Evolutionary conservation across 1,140 invertebrate species (phyloP).

Genomic region (Holcopasites calliopsidis): DNA sequence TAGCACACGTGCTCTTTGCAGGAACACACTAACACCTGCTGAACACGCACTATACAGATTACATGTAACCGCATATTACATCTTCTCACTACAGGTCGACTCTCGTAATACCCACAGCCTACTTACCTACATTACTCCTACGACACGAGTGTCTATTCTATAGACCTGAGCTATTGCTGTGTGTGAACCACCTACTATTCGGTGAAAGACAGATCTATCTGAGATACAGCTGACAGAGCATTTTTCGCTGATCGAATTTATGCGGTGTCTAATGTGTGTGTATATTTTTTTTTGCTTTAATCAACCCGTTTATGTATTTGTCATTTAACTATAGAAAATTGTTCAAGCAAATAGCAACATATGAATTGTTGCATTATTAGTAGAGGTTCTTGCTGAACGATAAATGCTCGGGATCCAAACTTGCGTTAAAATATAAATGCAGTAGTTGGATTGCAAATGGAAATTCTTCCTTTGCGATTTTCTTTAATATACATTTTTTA

Average conservation of each 20-base stretch:
- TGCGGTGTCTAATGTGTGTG: too few species aligned
- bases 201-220: slow-evolving; percentile 22
- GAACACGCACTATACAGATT: slow-evolving; percentile 34
- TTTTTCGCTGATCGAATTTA: slow-evolving; percentile 1
- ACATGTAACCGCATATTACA: slow-evolving; percentile 55
- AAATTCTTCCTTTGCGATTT: too few species aligned
- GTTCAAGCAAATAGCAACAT: too few species aligned
- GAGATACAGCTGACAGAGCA: background rate
- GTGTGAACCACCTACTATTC: slow-evolving; percentile 38
- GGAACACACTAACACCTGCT: background rate
- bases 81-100: slow-evolving; percentile 59
- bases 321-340: too few species aligned
- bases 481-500: too few species aligned
- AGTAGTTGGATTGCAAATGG: too few species aligned
- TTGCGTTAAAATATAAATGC: too few species aligned
- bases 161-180: slow-evolving; percentile 1
- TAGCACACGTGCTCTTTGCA: slow-evolving; percentile 2
- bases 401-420: too few species aligned
- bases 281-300: too few species aligned
- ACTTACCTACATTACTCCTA: slow-evolving; percentile 78
- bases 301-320: too few species aligned
- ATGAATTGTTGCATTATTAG: too few species aligned
- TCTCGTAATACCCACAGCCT: slow-evolving; percentile 75
- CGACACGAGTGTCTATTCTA: background rate
- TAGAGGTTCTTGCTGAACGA: too few species aligned